A percentile compares a stretch with the other conserved stretches of the same genome.
Conservation (phyloP, 2,888 invertebrate species). For the Calameuta idolon region DNA sequence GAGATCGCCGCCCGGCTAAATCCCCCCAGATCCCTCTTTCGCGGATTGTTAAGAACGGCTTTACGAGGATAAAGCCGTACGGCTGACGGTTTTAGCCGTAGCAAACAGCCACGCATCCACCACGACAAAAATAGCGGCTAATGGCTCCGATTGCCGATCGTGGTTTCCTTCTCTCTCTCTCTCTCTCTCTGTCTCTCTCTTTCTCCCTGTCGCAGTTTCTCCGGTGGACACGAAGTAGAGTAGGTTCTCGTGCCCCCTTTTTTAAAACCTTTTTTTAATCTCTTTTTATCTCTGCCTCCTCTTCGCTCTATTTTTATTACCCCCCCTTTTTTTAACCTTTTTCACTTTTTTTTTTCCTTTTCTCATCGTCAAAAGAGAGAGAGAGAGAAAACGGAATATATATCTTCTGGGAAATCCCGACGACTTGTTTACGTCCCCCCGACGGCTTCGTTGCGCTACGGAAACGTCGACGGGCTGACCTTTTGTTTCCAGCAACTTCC, state of each 20-base stretch:
- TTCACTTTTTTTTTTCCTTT: neutral
- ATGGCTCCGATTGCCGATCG: constrained; percentile 45
- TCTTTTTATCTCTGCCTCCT: neutral
- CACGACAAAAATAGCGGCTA: constrained; percentile 46
- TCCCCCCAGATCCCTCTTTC: constrained; percentile 21
- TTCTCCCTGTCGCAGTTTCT: constrained; percentile 18
- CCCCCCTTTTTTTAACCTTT: neutral
- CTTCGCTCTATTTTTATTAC: neutral
- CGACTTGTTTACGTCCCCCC: no score
- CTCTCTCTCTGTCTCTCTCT: constrained; percentile 5
- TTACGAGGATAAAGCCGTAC: constrained; percentile 21
- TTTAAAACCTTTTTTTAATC: no score
- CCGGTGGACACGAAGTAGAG: constrained; percentile 29
- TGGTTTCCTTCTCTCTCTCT: constrained; percentile 5
- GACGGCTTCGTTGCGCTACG: no score
- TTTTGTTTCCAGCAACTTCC: no score
- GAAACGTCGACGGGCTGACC: no score
- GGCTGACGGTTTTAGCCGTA: constrained; percentile 33
- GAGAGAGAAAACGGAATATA: no score
- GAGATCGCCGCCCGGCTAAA: neutral
- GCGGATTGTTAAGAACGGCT: constrained; percentile 11
- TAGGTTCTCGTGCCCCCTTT: constrained; percentile 17
- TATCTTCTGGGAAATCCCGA: no score
- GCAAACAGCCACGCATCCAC: constrained; percentile 41
- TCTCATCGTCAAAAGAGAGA: neutral